Evolutionary conservation across 2,113 vertebrate species (phyloP).

Genomic region (Actinemys pallida): DNA sequence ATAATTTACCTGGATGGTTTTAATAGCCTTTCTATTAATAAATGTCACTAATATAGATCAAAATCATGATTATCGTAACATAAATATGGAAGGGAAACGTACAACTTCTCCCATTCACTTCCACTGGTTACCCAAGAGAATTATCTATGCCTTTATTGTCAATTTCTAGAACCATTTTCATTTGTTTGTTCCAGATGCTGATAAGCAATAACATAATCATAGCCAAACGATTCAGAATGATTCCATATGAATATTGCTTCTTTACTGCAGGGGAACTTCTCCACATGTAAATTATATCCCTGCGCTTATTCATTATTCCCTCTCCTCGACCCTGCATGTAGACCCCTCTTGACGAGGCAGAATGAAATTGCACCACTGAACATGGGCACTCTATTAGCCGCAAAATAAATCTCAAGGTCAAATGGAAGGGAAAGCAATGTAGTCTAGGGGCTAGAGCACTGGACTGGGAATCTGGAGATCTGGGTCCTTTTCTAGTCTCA

Average conservation of each 20-base stretch:
- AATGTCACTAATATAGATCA: not conserved
- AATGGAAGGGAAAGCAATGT: not conserved
- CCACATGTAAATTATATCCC: not conserved
- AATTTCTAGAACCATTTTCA: not conserved
- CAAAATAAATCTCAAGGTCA: not conserved
- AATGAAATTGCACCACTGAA: not conserved
- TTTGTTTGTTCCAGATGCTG: not conserved
- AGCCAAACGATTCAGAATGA: not conserved
- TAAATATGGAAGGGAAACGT: not conserved
- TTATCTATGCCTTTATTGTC: not conserved
- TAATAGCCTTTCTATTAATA: not conserved
- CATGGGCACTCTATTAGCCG: not conserved
- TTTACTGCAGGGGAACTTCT: not conserved
- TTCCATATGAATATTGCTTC: not conserved
- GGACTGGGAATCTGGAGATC: not conserved
- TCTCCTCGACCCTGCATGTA: not conserved
- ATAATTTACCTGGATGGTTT: not conserved
- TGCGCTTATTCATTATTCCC: not conserved
- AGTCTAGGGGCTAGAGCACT: not conserved
- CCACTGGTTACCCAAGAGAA: not conserved
- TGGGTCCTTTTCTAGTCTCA: not conserved
- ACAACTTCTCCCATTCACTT: not conserved
- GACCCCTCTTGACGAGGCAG: not conserved
- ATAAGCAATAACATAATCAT: not conserved
- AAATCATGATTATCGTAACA: not conserved